Conservation (phyloP, 1,140 invertebrate species). For the Micrasema longulum region DNA sequence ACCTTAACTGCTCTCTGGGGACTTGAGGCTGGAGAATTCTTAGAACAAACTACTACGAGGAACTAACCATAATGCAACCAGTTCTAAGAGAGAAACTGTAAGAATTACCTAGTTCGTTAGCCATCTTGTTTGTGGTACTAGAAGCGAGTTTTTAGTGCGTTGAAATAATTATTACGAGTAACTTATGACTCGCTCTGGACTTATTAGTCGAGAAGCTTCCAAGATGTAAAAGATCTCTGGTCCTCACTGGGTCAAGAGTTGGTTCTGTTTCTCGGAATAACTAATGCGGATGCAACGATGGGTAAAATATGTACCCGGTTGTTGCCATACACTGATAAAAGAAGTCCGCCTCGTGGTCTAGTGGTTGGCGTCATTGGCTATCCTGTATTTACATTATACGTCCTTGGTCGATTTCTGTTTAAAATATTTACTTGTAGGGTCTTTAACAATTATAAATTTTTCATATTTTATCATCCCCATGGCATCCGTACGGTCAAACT, state of each 20-base stretch:
- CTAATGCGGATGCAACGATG: not conserved
- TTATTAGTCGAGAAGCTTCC: constrained; percentile 10
- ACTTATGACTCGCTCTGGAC: constrained; percentile 3
- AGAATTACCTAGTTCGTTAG: not conserved
- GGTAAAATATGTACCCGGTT: constrained; percentile 22
- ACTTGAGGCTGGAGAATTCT: too few species aligned
- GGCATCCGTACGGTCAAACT: too few species aligned
- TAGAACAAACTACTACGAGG: too few species aligned
- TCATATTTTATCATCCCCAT: too few species aligned
- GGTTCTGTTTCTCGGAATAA: constrained; percentile 22
- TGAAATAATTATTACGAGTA: not conserved
- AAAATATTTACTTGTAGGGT: too few species aligned
- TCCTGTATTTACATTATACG: too few species aligned
- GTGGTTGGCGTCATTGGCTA: too few species aligned
- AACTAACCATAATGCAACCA: not conserved
- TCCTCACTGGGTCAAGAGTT: constrained; percentile 31
- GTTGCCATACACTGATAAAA: constrained; percentile 18
- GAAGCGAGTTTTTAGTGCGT: not conserved
- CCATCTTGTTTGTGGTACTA: not conserved
- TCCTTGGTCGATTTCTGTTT: too few species aligned
- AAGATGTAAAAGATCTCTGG: constrained; percentile 3
- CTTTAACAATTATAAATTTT: too few species aligned
- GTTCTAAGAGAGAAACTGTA: not conserved
- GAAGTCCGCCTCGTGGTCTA: too few species aligned
- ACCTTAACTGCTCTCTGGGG: too few species aligned